Base-by-base conservation (phyloP, 2,888 invertebrate genomes). In the Leuctra nigra region DNA sequence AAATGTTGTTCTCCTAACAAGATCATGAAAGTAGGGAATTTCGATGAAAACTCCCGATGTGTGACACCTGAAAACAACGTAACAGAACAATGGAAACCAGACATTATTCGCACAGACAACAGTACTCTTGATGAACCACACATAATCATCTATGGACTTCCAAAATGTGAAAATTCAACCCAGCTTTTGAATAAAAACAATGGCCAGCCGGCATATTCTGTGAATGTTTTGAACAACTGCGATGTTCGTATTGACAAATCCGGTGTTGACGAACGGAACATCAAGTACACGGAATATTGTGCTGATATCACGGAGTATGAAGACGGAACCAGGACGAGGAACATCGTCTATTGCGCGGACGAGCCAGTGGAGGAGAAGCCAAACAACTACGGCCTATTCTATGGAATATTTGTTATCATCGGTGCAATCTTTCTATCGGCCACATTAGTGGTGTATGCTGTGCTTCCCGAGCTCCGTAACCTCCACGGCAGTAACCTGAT, bases 401-500 rank as follows among this genome's bases (percentile, higher is more conserved):
- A 58, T n/a, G 56, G 59, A 7, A 44, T 44, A 4, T 33, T 59
- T 24, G 14, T 56, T 18, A 35, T 56, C 6, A 13, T 54, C 4
- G 60, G 55, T 16, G 58, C 58, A 2, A 33, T 47, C 14, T 60
- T 60, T 41, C 52, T 60, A 13, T n/a, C 44, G 11, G 54, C 56
- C 6, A 60, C 60, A 4, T 41, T 60, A 9, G 25, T 60, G n/a
- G 44, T 56, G 13, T 55, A 60, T 13, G 46, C 46, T 2, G n/a
- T 58, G 0, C 25, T 58, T 13, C 60, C 60, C 4, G 58, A 58
- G 14, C 52, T 59, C 25, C 38, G 59, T 4, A 53, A 50, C 22
- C 25, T 55, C 9, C 59, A 59, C 24, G 57, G 55, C 7, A 55
- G 53, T n/a, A 47, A 59, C 25, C 41, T 60, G 36, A 54, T 60